Percentiles rank a stretch among this genome's conserved stretches.
Conservation (phyloP, 2,797 vertebrate genomes). For the Poecilia gillii region DNA sequence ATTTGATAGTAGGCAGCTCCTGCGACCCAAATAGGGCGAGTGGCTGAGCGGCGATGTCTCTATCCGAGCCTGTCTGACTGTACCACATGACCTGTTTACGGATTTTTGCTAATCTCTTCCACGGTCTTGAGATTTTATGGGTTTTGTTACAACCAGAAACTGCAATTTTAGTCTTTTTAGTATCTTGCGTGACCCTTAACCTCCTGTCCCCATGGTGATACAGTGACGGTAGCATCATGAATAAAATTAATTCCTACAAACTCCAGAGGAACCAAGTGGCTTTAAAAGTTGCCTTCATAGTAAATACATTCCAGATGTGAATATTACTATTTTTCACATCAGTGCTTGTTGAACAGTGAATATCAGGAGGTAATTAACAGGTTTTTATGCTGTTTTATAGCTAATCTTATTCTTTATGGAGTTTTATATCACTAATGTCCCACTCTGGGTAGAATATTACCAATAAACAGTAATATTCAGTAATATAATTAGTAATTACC, state of each 20-base stretch:
- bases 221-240: not conserved
- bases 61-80: conserved; percentile 36
- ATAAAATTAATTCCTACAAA: not conserved
- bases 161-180: not conserved
- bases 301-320: not conserved
- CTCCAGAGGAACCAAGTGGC: not conserved
- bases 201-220: not conserved
- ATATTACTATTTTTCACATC: no score
- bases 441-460: not conserved
- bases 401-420: not conserved
- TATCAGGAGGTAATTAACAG: not conserved
- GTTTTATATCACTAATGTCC: not conserved
- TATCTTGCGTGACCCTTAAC: not conserved
- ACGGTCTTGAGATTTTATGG: not conserved
- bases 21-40: conserved; percentile 45
- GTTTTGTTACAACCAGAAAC: not conserved
- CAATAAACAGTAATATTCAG: not conserved
- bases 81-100: conserved; percentile 1
- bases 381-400: not conserved
- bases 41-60: conserved; percentile 36
- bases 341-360: not conserved
- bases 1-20: conserved; percentile 54
- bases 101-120: not conserved
- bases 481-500: not conserved
- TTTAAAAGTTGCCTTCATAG: not conserved